These are phyloP conservation scores for Petrolisthes cinctipes DNA, from an alignment of 2,888 invertebrate species.

Conservation along the genomic window DNA sequence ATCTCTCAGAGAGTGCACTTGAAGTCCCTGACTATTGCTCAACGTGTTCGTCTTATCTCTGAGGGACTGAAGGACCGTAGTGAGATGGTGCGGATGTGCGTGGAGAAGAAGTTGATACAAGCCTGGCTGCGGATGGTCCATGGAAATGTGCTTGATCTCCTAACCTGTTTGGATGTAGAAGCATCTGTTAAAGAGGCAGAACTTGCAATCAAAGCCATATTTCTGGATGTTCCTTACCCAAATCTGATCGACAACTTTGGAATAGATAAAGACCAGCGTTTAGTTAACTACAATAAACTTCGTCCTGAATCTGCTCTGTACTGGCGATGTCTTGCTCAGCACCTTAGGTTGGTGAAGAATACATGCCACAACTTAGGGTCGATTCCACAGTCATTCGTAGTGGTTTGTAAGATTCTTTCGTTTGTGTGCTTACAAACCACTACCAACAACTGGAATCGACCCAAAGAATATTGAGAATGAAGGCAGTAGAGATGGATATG, in stretches of 20 bases:
- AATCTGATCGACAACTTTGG: slow-evolving; percentile 72
- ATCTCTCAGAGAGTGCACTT: slow-evolving; percentile 74
- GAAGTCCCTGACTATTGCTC: slow-evolving; percentile 76
- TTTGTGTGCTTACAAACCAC: too few relatives aligned
- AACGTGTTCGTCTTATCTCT: slow-evolving; percentile 76
- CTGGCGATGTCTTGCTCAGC: slow-evolving; percentile 76
- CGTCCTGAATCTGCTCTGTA: slow-evolving; percentile 75
- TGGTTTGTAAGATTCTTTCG: too few relatives aligned
- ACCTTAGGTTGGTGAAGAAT: slow-evolving; percentile 70
- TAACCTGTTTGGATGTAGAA: slow-evolving; percentile 82
- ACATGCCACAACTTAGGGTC: neutral
- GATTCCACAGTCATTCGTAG: too few relatives aligned
- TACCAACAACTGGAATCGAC: too few relatives aligned
- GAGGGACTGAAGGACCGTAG: slow-evolving; percentile 77
- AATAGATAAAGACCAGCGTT: slow-evolving; percentile 70
- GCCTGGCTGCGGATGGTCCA: slow-evolving; percentile 82
- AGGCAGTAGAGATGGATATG: too few relatives aligned
- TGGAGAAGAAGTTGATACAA: slow-evolving; percentile 73
- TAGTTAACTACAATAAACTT: slow-evolving; percentile 73
- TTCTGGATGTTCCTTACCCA: slow-evolving; percentile 69
- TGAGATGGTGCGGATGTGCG: slow-evolving; percentile 70
- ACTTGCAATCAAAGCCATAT: slow-evolving; percentile 63
- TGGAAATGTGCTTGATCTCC: slow-evolving; percentile 79
- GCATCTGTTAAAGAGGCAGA: slow-evolving; percentile 73
- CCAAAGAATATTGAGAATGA: too few relatives aligned